Percentiles rank a stretch among this genome's conserved stretches.
Conservation (phyloP, 2,888 invertebrate species). For the Chloroclysta siterata region DNA sequence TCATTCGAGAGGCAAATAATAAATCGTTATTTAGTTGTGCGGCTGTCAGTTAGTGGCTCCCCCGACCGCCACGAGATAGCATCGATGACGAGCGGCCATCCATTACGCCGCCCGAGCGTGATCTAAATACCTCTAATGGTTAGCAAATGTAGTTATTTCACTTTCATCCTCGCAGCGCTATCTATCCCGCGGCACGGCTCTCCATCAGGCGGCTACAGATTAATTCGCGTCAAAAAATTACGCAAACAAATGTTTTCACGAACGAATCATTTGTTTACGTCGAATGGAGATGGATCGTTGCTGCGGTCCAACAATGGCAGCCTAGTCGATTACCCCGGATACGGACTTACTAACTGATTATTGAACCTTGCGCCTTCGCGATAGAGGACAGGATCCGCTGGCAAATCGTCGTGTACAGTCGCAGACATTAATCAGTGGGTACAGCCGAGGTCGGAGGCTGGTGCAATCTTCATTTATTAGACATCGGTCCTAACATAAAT, state of each 20-base stretch:
- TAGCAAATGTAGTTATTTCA: conserved; percentile 13
- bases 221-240: conserved; percentile 42
- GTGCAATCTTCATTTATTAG: conserved; percentile 41
- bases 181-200: conserved; percentile 4
- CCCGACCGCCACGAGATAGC: no score
- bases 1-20: neutral
- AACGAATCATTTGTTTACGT: conserved; percentile 38
- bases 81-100: neutral
- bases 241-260: conserved; percentile 39
- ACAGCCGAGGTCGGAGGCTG: conserved; percentile 35
- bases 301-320: conserved; percentile 30
- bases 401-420: conserved; percentile 3
- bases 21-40: neutral
- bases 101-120: conserved; percentile 1
- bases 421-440: conserved; percentile 32
- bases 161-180: conserved; percentile 6
- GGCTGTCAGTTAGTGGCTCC: neutral
- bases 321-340: conserved; percentile 25
- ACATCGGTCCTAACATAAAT: conserved; percentile 43
- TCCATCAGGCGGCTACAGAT: conserved; percentile 31
- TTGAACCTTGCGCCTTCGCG: conserved; percentile 7
- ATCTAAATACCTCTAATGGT: conserved; percentile 19
- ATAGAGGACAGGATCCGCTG: conserved; percentile 9
- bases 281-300: conserved; percentile 36
- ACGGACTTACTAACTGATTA: neutral